A percentile compares a stretch with the other conserved stretches of the same genome.
phyloP scores from a whole-genome alignment of 2,888 invertebrate genomes.

The Strigamia crassipes region DNA sequence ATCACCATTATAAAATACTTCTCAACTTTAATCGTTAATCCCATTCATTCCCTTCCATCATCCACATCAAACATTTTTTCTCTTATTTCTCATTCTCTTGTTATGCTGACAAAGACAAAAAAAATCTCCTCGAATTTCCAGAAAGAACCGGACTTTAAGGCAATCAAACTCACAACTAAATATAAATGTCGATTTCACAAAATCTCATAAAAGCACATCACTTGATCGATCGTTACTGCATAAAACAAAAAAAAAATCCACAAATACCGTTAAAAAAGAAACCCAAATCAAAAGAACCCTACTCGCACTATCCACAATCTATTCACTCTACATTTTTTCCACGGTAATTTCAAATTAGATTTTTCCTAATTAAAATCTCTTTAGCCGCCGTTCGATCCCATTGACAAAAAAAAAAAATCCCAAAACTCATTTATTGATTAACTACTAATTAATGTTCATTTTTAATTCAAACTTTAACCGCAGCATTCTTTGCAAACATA shows the following conservation, averaged over 20 bases:
- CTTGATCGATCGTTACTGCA: not conserved
- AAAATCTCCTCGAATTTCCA: not conserved
- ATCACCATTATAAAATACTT: not conserved
- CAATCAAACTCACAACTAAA: conserved; percentile 8
- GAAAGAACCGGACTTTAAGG: not conserved
- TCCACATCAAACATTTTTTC: not conserved
- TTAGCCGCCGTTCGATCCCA: not conserved
- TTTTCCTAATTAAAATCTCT: not conserved
- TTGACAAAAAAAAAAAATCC: not conserved
- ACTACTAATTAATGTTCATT: not conserved
- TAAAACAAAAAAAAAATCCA: not conserved
- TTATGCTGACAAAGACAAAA: conserved; percentile 16
- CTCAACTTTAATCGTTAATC: not conserved
- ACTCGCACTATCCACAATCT: not conserved
- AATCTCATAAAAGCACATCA: not conserved
- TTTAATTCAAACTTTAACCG: not conserved
- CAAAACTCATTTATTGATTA: not conserved
- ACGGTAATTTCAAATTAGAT: not conserved
- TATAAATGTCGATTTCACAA: not conserved
- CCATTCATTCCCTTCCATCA: not conserved
- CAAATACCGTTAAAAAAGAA: not conserved
- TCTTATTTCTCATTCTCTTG: not conserved
- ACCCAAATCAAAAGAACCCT: not conserved
- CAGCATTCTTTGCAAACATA: not conserved
- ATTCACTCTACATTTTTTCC: not conserved